phyloP scores from a whole-genome alignment of 2,888 invertebrate genomes.

The Diogma glabrata region DNA sequence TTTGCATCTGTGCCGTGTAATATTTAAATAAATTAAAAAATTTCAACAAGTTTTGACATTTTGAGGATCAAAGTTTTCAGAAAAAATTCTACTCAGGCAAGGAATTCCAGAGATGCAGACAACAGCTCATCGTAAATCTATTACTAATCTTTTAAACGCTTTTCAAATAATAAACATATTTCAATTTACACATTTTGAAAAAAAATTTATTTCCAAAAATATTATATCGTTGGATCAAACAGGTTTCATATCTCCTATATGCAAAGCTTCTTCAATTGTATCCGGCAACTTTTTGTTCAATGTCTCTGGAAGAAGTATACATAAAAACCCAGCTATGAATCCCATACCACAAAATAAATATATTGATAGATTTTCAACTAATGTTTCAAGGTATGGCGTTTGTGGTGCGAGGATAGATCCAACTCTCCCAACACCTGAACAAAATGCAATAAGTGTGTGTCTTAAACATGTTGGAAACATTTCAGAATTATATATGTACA shows the following conservation, averaged over 20 bases:
- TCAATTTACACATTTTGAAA: too few species aligned
- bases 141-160: too few species aligned
- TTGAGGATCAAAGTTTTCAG: too few species aligned
- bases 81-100: too few species aligned
- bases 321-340: neutral
- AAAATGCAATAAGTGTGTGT: slow-evolving; percentile 52
- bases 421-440: slow-evolving; percentile 56
- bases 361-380: neutral
- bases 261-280: neutral
- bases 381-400: slow-evolving; percentile 43
- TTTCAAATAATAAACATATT: too few species aligned
- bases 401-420: slow-evolving; percentile 63
- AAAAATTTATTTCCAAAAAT: too few species aligned
- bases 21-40: too few species aligned
- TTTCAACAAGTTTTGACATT: too few species aligned
- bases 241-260: neutral
- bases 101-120: too few species aligned
- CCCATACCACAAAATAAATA: neutral
- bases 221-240: too few species aligned
- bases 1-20: too few species aligned
- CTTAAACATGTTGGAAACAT: slow-evolving; percentile 57
- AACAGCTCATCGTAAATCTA: too few species aligned
- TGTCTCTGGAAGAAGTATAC: neutral
- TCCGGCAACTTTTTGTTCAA: neutral
- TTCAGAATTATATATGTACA: slow-evolving; percentile 58